A percentile compares a stretch with the other conserved stretches of the same genome.
These are phyloP conservation scores for Embiotoca jacksoni DNA, from an alignment of 2,113 vertebrate species.

Conservation along the genomic window DNA sequence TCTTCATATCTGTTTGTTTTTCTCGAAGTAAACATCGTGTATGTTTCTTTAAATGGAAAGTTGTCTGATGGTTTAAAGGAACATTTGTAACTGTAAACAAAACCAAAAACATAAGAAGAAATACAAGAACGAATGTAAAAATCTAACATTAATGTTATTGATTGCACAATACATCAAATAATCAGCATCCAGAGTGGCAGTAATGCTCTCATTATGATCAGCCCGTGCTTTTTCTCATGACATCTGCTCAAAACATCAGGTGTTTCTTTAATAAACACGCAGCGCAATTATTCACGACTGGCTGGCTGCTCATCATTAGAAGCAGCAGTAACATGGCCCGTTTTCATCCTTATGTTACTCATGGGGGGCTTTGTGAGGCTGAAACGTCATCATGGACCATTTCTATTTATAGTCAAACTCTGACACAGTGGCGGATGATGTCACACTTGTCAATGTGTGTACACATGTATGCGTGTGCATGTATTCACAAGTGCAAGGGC, in stretches of 20 bases:
- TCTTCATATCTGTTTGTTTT: no score
- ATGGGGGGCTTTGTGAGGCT: slow-evolving; percentile 42
- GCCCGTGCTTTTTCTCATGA: slow-evolving; percentile 19
- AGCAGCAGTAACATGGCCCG: slow-evolving; percentile 67
- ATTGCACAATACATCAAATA: not conserved
- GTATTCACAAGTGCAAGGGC: not conserved
- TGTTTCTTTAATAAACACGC: slow-evolving; percentile 63
- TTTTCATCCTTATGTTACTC: slow-evolving; percentile 66
- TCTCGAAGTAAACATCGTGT: no score
- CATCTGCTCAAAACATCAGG: slow-evolving; percentile 73
- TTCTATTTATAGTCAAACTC: slow-evolving; percentile 77
- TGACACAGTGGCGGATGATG: slow-evolving; percentile 65
- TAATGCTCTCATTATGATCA: slow-evolving; percentile 16
- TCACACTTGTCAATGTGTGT: slow-evolving; percentile 44
- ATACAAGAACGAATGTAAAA: not conserved
- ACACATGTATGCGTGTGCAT: not conserved
- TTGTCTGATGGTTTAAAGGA: no score
- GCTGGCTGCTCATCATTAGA: slow-evolving; percentile 58
- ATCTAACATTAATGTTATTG: not conserved
- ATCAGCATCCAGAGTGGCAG: not conserved
- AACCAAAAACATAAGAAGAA: not conserved
- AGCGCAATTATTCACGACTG: slow-evolving; percentile 56
- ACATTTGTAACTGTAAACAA: not conserved
- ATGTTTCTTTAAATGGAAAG: no score
- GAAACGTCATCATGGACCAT: slow-evolving; percentile 43